A percentile compares a stretch with the other conserved stretches of the same genome.
Evolutionary conservation across 2,113 vertebrate species (phyloP).

Genomic region (Hymenochirus boettgeri): DNA sequence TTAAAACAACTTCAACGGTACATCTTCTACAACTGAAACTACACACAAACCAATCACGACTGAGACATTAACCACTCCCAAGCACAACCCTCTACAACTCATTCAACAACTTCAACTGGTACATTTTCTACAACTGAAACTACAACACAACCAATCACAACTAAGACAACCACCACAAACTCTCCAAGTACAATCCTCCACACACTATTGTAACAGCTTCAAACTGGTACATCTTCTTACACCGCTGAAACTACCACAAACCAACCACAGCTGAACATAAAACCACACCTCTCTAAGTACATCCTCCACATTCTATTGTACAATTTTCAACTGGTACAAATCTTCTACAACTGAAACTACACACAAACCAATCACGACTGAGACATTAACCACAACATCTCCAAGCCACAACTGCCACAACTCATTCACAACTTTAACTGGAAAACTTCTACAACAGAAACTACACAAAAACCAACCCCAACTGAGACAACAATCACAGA

Average conservation of each 20-base stretch:
- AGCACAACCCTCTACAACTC: neutral
- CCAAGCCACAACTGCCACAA: neutral
- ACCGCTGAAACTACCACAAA: too few relatives aligned
- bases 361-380: neutral
- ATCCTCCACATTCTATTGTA: too few relatives aligned
- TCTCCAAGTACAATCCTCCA: too few relatives aligned
- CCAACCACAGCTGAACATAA: too few relatives aligned
- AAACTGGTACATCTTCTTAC: too few relatives aligned
- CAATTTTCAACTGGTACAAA: too few relatives aligned
- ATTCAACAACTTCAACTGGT: neutral
- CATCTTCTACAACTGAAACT: neutral
- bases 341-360: neutral
- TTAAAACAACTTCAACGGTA: fast-evolving
- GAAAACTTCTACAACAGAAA: neutral
- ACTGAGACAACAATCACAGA: neutral
- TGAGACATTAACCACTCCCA: neutral
- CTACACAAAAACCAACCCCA: neutral
- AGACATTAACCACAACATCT: neutral
- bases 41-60: neutral
- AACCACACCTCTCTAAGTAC: too few relatives aligned
- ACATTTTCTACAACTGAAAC: neutral
- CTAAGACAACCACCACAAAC: neutral
- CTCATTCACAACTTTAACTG: neutral
- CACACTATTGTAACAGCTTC: too few relatives aligned
- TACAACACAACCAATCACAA: neutral